Base-by-base conservation (phyloP, 2,113 vertebrate species). In the Ochotona curzoniae region DNA sequence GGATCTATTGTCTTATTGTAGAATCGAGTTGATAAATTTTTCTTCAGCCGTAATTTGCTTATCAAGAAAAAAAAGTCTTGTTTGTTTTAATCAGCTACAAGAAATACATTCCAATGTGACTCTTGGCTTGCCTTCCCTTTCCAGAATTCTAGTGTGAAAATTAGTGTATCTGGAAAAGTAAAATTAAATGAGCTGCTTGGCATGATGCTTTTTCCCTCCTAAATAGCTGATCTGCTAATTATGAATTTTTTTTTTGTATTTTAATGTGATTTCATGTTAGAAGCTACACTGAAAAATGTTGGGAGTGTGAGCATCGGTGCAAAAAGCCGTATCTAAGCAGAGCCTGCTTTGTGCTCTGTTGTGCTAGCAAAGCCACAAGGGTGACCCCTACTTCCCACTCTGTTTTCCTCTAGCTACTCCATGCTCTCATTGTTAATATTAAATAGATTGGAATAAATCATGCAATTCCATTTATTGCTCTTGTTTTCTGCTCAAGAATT, bases 51-150 rank as follows among this genome's bases (percentile, higher is more conserved):
- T 86, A 54, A 79, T 81, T 81, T 91, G 26, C 57, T 79, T 87
- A 73, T 76, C 15, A 44, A 74, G 57, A 5, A 26, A 20, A 73
- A 63, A 47, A 89, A 49, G 8, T 49, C 9, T 26, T 44, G 1
- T 74, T 90, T 92, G 57, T 90, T 89, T 94, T 83, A 94, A 80
- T 81, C 8, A 57, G 25, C 12, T 67, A 69, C 32, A 88, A 94
- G 44, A 15, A 76, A 89, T 60, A 25, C 2, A 49, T 35, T 80
- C 23, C 15, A n/a, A 54, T 83, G 4, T 28, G 51, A 10, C 47
- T 85, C 5, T 75, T 23, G 70, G 75, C 93, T 69, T 57, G 11
- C 32, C 80, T 63, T 69, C 30, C 80, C 67, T 85, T 61, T 90
- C 26, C 84, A 60, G 9, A 83, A 61, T 75, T 85, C 44, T 20